Base-by-base conservation (phyloP, 2,797 vertebrate genomes). In the Euphonia xanthogaster region DNA sequence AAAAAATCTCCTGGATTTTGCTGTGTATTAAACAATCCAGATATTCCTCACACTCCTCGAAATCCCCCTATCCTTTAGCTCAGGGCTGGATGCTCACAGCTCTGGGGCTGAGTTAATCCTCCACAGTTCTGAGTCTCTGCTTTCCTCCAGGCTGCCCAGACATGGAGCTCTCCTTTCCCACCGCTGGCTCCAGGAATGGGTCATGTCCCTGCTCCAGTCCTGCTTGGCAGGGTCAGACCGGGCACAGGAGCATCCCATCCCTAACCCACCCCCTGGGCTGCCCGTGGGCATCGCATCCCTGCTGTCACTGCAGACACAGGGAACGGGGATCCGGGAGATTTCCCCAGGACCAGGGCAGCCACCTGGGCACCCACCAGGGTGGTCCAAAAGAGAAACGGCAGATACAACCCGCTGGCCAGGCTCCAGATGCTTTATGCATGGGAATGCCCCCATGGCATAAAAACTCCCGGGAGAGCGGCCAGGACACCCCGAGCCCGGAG, bases 171-270 rank as follows among this genome's bases (percentile, higher is more conserved):
- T 62, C 8, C 3, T 63, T 66, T 60, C 61, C 48, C 83, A 45
- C 31, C 2, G 0, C 13, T 55, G 58, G 10, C 45, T 71, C 40
- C 85, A 48, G 6, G 3, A 0, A 0, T 10, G n/a, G 54, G 14
- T 39, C 80, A 14, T 1, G 2, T 50, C 19, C 1, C 44, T 51
- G 50, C 51, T 70, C 53, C 57, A 30, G 16, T 21, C 19, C 53
- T 22, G 13, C 44, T 20, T 18, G 35, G 23, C 61, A 66, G 33
- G 30, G 21, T 61, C 72, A 35, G 65, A 58, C 4, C 65, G 15
- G 3, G n/a, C 62, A n/a, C 10, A 14, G 31, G 45, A 76, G 13
- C 40, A 86, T 68, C 89, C 33, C 48, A 44, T 17, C 17, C 47
- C n/a, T 8, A 68, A 22, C 20, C 22, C 44, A 62, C 10, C 8